Conservation (phyloP, 35 echinoderm and acorn worm genomes). For the Ptychodera flava region DNA sequence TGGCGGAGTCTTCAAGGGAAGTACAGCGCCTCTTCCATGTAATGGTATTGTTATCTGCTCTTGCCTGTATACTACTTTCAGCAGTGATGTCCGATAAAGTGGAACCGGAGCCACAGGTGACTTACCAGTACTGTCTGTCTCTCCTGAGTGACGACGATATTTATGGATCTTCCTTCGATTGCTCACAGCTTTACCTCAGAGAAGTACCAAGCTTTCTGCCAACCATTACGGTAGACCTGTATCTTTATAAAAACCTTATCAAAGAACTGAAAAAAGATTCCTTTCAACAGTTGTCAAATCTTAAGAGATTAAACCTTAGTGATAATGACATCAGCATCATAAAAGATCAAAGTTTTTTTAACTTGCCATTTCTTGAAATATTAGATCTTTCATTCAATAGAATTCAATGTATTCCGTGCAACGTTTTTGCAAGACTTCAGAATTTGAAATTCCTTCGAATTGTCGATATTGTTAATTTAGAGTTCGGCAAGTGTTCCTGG, state of each 20-base stretch:
- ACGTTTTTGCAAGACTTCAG: not conserved
- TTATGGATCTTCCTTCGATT: no score
- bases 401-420: not conserved
- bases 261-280: not conserved
- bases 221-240: not conserved
- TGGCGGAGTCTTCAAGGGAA: no score
- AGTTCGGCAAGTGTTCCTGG: no score
- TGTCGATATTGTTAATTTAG: no score
- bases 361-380: not conserved
- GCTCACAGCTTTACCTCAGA: not conserved
- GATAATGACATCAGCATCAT: not conserved
- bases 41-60: no score
- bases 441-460: not conserved
- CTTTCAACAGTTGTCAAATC: not conserved
- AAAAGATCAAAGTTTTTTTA: not conserved
- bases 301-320: not conserved
- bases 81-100: no score
- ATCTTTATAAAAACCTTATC: not conserved
- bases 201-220: not conserved
- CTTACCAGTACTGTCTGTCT: no score
- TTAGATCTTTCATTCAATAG: not conserved
- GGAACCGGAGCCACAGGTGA: no score
- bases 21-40: no score
- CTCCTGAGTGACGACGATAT: no score
- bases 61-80: no score